These are phyloP conservation scores for Drosophila pachea DNA, from an alignment of 1,140 invertebrate genomes.

Conservation along the genomic window DNA sequence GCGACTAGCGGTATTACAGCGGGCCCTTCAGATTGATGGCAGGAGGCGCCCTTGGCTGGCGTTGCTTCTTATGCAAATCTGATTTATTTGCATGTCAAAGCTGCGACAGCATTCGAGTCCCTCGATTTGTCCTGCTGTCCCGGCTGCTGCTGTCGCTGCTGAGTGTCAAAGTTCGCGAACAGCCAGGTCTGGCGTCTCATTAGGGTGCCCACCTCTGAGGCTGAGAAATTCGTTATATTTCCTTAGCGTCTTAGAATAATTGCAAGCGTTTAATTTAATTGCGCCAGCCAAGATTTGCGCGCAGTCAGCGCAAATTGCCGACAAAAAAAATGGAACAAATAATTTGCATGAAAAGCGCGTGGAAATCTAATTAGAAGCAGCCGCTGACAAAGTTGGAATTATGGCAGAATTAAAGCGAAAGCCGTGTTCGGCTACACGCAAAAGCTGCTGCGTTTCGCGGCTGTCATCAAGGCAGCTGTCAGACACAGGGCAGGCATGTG, in stretches of 20 bases:
- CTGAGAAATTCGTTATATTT: conserved; percentile 51
- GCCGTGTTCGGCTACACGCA: conserved; percentile 47
- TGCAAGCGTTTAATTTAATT: conserved; percentile 77
- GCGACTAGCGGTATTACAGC: conserved; percentile 42
- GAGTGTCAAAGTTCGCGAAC: conserved; percentile 52
- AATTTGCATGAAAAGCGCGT: conserved; percentile 64
- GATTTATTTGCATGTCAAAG: conserved; percentile 79
- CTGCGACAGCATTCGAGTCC: conserved; percentile 36
- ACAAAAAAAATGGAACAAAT: conserved; percentile 13
- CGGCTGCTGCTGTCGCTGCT: background rate
- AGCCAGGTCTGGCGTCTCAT: conserved; percentile 46
- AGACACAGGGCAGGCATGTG: conserved; percentile 43
- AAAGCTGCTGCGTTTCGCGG: conserved; percentile 35
- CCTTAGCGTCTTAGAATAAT: conserved; percentile 70
- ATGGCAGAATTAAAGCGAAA: conserved; percentile 36
- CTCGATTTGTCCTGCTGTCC: conserved; percentile 25
- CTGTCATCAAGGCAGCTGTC: conserved; percentile 62
- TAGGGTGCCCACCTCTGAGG: conserved; percentile 29
- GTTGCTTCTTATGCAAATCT: conserved; percentile 71
- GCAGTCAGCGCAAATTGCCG: conserved; percentile 18
- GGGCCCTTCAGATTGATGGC: conserved; percentile 12
- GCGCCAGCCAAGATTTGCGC: conserved; percentile 60
- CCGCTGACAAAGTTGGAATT: conserved; percentile 62
- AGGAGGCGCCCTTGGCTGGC: background rate
- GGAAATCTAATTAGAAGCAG: conserved; percentile 70